Base-by-base conservation (phyloP, 2,113 vertebrate species). In the Oceanodroma tethys region DNA sequence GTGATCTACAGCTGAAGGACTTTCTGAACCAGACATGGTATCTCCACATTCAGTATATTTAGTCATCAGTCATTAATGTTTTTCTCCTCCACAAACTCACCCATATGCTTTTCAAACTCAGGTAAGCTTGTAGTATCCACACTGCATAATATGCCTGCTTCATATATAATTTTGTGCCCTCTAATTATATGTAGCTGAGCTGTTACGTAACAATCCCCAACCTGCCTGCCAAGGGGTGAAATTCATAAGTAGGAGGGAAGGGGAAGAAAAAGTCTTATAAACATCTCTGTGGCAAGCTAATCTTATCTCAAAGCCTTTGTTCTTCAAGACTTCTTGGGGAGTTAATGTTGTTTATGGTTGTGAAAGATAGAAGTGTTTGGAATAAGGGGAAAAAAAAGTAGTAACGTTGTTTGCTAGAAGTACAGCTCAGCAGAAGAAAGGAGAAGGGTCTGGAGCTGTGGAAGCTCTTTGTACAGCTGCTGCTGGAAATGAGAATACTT, bases 281-380 rank as follows among this genome's bases (percentile, higher is more conserved):
- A 92, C 48, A 66, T 47, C 40, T 95, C 60, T 48, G 43, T 43
- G 52, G 68, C 16, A 84, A 91, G 70, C 34, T 92, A 95, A 93
- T 91, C 86, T 94, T 95, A 95, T 89, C 89, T 96, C 80, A 72
- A 62, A 89, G 91, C 22, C 76, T 72, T 95, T 95, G 86, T 91
- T 96, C 65, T 63, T 82, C 87, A 20, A 29, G 66, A 79, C 82
- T 85, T 30, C 43, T 32, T 21, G 21, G 40, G 38, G 30, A 75
- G 19, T 73, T 84, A 59, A 86, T 43, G 56, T 25, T 68, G 16
- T 27, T 52, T 56, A 15, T 29, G 82, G 23, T 27, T 81, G 50
- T 81, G 86, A 88, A 92, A 93, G 67, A 79, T 5, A 63, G 58
- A 93, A 67, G 16, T 32, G 56, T 67, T 87, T 92, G 60, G 52